Conservation (phyloP, 2,888 invertebrate species). For the Brassicogethes aeneus region DNA sequence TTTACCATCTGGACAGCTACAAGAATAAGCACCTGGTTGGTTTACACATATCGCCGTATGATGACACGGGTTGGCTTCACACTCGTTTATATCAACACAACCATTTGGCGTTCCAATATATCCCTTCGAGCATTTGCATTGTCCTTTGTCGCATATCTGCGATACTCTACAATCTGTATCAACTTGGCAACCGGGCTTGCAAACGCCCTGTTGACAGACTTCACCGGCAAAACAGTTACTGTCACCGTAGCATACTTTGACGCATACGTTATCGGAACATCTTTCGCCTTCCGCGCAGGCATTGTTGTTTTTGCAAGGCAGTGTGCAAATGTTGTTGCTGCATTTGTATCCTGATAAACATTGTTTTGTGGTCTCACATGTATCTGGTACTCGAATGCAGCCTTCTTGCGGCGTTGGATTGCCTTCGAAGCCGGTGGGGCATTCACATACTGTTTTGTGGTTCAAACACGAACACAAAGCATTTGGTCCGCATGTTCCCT, state of each 20-base stretch:
- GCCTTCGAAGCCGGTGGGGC: slow-evolving; percentile 78
- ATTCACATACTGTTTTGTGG: slow-evolving; percentile 69
- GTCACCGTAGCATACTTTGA: slow-evolving; percentile 81
- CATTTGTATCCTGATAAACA: slow-evolving; percentile 75
- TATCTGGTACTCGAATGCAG: slow-evolving; percentile 71
- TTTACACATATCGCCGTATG: slow-evolving; percentile 72
- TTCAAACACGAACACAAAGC: slow-evolving; percentile 68
- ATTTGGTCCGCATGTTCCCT: slow-evolving; percentile 75
- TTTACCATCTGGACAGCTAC: slow-evolving; percentile 68
- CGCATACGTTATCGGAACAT: slow-evolving; percentile 68
- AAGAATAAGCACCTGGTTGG: slow-evolving; percentile 69
- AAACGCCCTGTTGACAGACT: slow-evolving; percentile 71
- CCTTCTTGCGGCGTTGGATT: slow-evolving; percentile 84
- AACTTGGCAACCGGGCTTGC: slow-evolving; percentile 72
- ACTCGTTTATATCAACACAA: slow-evolving; percentile 79
- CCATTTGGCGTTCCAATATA: slow-evolving; percentile 64
- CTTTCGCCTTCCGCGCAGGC: slow-evolving; percentile 79
- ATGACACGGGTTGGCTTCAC: slow-evolving; percentile 70
- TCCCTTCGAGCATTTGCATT: slow-evolving; percentile 71
- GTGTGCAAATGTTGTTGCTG: slow-evolving; percentile 66
- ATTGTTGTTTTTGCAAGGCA: slow-evolving; percentile 63
- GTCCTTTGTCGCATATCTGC: slow-evolving; percentile 64
- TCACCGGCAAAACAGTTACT: slow-evolving; percentile 87
- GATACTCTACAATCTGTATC: slow-evolving; percentile 72
- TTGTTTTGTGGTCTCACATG: slow-evolving; percentile 58